These are phyloP conservation scores for Bothrops jararaca DNA, from an alignment of 2,113 vertebrate genomes.

Conservation along the genomic window DNA sequence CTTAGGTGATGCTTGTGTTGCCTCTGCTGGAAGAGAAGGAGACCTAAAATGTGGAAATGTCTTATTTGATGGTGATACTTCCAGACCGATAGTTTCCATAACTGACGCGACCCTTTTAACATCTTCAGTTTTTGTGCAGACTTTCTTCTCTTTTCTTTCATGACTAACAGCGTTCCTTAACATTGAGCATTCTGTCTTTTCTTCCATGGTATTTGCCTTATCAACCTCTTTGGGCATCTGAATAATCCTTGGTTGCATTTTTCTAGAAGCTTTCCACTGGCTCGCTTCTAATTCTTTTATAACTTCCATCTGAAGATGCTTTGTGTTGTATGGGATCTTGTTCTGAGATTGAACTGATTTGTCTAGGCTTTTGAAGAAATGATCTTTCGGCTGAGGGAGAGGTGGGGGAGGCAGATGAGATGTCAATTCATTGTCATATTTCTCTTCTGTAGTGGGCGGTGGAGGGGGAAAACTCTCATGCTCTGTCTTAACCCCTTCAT, in stretches of 20 bases:
- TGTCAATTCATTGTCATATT: slow-evolving; percentile 68
- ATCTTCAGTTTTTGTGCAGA: slow-evolving; percentile 12
- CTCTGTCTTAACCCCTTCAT: slow-evolving; percentile 64
- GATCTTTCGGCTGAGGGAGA: slow-evolving; percentile 50
- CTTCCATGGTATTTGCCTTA: slow-evolving; percentile 1
- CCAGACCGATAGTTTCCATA: slow-evolving; percentile 17
- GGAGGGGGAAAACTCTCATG: slow-evolving; percentile 73
- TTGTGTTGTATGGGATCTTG: slow-evolving; percentile 62
- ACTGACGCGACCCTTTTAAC: slow-evolving; percentile 29
- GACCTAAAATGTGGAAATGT: slow-evolving; percentile 71
- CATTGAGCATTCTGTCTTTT: slow-evolving; percentile 14
- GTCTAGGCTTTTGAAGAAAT: slow-evolving; percentile 27
- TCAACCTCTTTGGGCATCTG: slow-evolving; percentile 25
- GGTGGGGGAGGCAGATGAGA: slow-evolving; percentile 66
- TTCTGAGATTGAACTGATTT: slow-evolving; percentile 54
- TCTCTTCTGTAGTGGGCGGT: slow-evolving; percentile 68
- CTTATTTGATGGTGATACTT: slow-evolving; percentile 49
- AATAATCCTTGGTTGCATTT: slow-evolving; percentile 29
- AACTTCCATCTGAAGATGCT: slow-evolving; percentile 73
- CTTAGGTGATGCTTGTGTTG: slow-evolving; percentile 69
- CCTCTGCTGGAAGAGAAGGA: slow-evolving; percentile 73
- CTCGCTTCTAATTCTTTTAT: slow-evolving; percentile 58
- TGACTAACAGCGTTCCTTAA: slow-evolving; percentile 6
- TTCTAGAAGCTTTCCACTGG: slow-evolving; percentile 45
- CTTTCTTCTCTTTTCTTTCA: slow-evolving; percentile 23